phyloP scores from a whole-genome alignment of 1,140 invertebrate species.

The Eriocheir sinensis region DNA sequence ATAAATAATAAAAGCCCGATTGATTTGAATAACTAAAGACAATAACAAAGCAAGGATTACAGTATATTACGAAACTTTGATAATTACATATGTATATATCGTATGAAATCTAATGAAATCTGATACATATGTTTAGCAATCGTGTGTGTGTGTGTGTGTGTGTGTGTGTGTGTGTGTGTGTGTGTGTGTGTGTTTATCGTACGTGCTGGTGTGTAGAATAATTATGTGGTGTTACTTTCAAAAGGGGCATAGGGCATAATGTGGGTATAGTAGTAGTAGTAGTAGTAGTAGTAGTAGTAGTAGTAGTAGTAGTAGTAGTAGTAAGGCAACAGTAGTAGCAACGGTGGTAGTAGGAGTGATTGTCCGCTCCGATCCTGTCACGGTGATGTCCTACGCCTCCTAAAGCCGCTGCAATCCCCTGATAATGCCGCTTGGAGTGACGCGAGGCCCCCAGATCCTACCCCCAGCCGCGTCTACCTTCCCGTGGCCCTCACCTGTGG shows the following conservation, averaged over 20 bases:
- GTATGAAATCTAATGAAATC: too few relatives aligned
- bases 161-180: slow-evolving; percentile 20
- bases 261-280: neutral
- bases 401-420: neutral
- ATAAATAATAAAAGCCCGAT: too few relatives aligned
- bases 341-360: neutral
- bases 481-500: neutral
- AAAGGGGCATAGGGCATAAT: neutral
- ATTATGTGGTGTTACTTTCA: neutral
- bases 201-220: neutral
- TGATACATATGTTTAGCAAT: too few relatives aligned
- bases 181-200: neutral
- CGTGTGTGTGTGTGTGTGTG: slow-evolving; percentile 21
- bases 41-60: too few relatives aligned
- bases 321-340: neutral
- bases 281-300: slow-evolving; percentile 24
- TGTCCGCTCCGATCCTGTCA: neutral
- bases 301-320: slow-evolving; percentile 23
- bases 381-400: neutral
- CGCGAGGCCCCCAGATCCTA: neutral
- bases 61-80: too few relatives aligned
- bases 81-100: too few relatives aligned
- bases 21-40: too few relatives aligned
- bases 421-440: neutral
- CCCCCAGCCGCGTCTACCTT: neutral